These are phyloP conservation scores for Pomatorhinus ruficollis DNA, from an alignment of 2,113 vertebrate genomes.

Conservation along the genomic window DNA sequence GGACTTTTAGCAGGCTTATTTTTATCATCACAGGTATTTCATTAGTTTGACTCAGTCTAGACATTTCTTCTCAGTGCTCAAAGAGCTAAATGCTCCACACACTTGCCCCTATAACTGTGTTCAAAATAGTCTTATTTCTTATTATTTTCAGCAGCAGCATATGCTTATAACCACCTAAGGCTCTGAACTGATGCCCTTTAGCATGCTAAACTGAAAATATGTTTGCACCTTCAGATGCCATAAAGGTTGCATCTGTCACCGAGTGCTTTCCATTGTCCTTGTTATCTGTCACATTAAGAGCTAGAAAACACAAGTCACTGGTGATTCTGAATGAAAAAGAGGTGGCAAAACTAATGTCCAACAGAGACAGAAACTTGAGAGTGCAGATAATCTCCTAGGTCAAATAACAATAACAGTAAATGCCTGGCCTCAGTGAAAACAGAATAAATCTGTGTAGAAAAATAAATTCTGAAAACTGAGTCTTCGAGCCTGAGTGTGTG, in stretches of 20 bases:
- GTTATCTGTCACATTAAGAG: slow-evolving; percentile 23
- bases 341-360: neutral
- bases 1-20: neutral
- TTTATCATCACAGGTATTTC: neutral
- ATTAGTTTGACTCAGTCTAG: neutral
- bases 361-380: neutral
- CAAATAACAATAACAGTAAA: neutral
- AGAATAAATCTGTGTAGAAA: neutral
- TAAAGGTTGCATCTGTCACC: slow-evolving; percentile 34
- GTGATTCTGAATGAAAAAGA: neutral
- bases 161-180: neutral
- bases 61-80: neutral
- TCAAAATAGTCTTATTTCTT: neutral
- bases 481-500: neutral
- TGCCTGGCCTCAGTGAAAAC: neutral
- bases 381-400: neutral
- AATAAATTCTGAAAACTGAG: neutral
- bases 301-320: neutral
- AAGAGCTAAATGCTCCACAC: neutral
- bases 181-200: neutral
- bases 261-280: neutral
- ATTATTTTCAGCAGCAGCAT: slow-evolving; percentile 12
- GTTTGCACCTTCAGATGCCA: slow-evolving; percentile 10
- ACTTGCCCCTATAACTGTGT: neutral
- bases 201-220: neutral